phyloP scores from a whole-genome alignment of 1,140 invertebrate species.

The Argopecten irradians region DNA sequence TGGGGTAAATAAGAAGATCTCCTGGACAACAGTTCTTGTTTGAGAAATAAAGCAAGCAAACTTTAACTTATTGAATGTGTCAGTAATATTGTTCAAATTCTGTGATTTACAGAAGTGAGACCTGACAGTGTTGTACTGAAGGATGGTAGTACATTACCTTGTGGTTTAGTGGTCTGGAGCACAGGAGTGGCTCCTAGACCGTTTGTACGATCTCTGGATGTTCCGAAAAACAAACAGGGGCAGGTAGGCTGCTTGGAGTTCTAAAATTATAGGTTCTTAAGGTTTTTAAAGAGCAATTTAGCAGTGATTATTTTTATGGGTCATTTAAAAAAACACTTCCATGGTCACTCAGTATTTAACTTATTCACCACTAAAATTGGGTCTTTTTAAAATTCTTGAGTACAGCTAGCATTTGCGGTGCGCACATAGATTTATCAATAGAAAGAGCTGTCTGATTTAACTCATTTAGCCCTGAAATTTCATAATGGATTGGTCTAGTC shows the following conservation, averaged over 20 bases:
- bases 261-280: constrained; percentile 47
- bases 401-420: no score
- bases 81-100: background rate
- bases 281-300: constrained; percentile 67
- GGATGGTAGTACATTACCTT: constrained; percentile 73
- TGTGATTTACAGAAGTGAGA: constrained; percentile 69
- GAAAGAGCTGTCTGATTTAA: no score
- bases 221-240: constrained; percentile 73
- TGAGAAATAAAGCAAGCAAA: no score
- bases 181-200: constrained; percentile 74
- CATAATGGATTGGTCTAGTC: no score
- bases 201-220: constrained; percentile 67
- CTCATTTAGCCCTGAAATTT: no score
- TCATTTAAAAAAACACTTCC: constrained; percentile 74
- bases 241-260: constrained; percentile 64
- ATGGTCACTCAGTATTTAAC: constrained; percentile 67
- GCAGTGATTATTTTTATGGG: constrained; percentile 57
- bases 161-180: constrained; percentile 78
- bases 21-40: no score
- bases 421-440: no score
- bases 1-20: no score
- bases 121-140: constrained; percentile 69
- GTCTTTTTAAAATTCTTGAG: no score
- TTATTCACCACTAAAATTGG: constrained; percentile 74
- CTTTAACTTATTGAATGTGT: no score